A percentile compares a stretch with the other conserved stretches of the same genome.
Evolutionary conservation across 2,888 invertebrate genomes (phyloP).

Genomic region (Hirtodrosophila duncani): DNA sequence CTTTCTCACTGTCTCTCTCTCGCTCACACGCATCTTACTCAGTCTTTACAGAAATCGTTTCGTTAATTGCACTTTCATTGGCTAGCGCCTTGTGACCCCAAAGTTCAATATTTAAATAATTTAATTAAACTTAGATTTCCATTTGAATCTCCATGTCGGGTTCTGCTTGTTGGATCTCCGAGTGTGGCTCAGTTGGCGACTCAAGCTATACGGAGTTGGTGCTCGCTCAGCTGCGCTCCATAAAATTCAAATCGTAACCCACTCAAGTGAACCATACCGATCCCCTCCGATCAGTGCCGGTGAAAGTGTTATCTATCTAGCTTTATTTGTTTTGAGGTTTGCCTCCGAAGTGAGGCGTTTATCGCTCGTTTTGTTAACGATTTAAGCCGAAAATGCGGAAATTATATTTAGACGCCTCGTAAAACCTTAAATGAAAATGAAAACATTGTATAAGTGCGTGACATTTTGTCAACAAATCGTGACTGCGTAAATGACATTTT

Average conservation of each 20-base stretch:
- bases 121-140: constrained; percentile 63
- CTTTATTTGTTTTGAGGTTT: constrained; percentile 17
- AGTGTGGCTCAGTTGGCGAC: constrained; percentile 40
- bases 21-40: constrained; percentile 23
- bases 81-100: constrained; percentile 24
- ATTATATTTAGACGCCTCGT: constrained; percentile 39
- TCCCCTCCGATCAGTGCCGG: constrained; percentile 22
- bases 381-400: constrained; percentile 30
- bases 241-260: constrained; percentile 23
- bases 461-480: constrained; percentile 51
- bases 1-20: constrained; percentile 23
- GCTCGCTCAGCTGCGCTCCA: constrained; percentile 41
- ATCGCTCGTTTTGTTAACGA: constrained; percentile 17
- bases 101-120: constrained; percentile 67
- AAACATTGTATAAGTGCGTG: constrained; percentile 5
- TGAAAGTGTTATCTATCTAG: constrained; percentile 47
- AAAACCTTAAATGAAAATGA: constrained; percentile 22
- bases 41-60: constrained; percentile 25
- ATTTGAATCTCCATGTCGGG: constrained; percentile 11
- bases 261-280: constrained; percentile 7
- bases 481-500: constrained; percentile 39
- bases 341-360: constrained; percentile 30
- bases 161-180: constrained; percentile 20
- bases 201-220: constrained; percentile 49
- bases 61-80: constrained; percentile 69